Percentiles rank a stretch among this genome's conserved stretches.
These are phyloP conservation scores for Drosophila siamana DNA, from an alignment of 2,888 invertebrate genomes.

Conservation along the genomic window DNA sequence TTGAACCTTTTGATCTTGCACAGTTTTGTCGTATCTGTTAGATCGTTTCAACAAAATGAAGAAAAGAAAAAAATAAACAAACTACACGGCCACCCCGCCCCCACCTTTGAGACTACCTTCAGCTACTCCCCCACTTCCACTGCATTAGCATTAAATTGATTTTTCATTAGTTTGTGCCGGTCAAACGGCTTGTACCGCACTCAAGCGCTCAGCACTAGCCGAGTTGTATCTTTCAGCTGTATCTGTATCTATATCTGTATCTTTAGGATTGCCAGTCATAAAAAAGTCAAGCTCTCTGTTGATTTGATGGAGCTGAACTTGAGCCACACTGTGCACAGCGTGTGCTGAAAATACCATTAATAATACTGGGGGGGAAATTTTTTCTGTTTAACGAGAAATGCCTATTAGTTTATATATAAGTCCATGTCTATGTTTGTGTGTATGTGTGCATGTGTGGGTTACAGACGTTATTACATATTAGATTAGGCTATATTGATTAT, in stretches of 20 bases:
- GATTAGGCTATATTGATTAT: constrained; percentile 60
- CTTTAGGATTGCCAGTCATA: constrained; percentile 30
- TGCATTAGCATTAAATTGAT: constrained; percentile 69
- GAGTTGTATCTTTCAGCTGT: constrained; percentile 19
- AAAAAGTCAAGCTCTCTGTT: constrained; percentile 40
- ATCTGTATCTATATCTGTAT: constrained; percentile 36
- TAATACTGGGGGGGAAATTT: constrained; percentile 35
- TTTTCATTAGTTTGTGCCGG: constrained; percentile 70
- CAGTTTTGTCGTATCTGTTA: constrained; percentile 62
- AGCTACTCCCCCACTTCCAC: constrained; percentile 15
- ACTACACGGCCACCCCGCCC: constrained; percentile 33
- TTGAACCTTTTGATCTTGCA: constrained; percentile 56
- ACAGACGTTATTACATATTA: constrained; percentile 58
- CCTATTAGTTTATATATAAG: neutral
- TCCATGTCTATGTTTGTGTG: neutral
- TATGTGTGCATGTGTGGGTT: constrained; percentile 42
- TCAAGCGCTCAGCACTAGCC: constrained; percentile 10
- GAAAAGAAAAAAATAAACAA: constrained; percentile 2
- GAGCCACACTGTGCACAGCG: constrained; percentile 59
- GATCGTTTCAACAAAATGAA: constrained; percentile 33
- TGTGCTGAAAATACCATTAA: constrained; percentile 57
- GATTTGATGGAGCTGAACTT: constrained; percentile 43
- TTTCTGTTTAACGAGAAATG: constrained; percentile 29
- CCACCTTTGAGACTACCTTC: constrained; percentile 10
- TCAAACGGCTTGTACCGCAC: constrained; percentile 51